Evolutionary conservation across 2,888 invertebrate genomes (phyloP).

Genomic region (Adelphocoris suturalis): DNA sequence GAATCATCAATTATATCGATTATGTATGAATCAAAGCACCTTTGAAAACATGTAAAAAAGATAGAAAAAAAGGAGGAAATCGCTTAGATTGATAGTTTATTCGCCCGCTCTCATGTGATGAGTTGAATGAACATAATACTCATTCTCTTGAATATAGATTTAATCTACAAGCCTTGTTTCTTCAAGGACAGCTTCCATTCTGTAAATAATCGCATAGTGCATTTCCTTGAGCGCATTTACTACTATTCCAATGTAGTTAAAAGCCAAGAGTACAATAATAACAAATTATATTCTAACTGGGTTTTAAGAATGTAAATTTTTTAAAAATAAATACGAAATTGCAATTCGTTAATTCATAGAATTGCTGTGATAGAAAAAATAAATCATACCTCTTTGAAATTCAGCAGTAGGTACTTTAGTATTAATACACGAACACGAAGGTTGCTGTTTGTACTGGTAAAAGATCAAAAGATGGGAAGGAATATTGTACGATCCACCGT

Average conservation of each 20-base stretch:
- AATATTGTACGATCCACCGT: constrained; percentile 9
- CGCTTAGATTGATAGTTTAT: not conserved
- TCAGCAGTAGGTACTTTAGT: constrained; percentile 1
- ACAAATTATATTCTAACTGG: constrained; percentile 40
- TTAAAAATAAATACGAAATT: not conserved
- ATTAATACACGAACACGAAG: constrained; percentile 16
- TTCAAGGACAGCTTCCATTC: constrained; percentile 31
- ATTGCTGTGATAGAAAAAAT: constrained; percentile 45
- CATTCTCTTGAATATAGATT: constrained; percentile 15
- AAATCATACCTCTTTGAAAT: not conserved
- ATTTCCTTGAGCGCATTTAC: constrained; percentile 58
- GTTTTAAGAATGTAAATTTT: not conserved
- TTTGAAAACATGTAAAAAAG: not conserved
- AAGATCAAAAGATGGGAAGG: constrained; percentile 37
- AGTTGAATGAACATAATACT: constrained; percentile 12
- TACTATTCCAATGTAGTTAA: constrained; percentile 43
- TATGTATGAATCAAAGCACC: constrained; percentile 49
- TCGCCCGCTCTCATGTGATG: constrained; percentile 15
- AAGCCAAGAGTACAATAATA: constrained; percentile 61
- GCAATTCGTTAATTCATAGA: constrained; percentile 28
- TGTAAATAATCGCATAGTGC: constrained; percentile 61
- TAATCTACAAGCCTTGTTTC: not conserved
- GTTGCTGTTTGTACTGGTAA: constrained; percentile 38
- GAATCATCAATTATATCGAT: constrained; percentile 50
- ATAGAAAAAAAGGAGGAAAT: not conserved